Evolutionary conservation across 1,140 invertebrate species (phyloP), one percentile per base, ranked within the genome.

Genomic region (Ceratitis capitata): DNA sequence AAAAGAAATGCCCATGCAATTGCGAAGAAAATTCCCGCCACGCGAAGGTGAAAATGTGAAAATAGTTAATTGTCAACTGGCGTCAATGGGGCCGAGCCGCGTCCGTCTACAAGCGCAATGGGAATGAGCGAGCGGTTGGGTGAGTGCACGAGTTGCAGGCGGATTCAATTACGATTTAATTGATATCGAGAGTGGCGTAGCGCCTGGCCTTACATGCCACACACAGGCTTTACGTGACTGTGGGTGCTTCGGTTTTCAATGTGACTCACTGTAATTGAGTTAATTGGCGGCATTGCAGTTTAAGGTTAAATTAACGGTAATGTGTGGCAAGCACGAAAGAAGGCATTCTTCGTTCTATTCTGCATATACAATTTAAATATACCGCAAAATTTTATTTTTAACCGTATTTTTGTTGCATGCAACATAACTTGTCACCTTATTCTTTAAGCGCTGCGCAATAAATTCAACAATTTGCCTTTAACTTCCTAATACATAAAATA

Each of bases 381-480:
- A 0, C 16, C 56, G 16, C 51, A 19, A 53, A 2, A n/a, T n/a
- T n/a, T n/a, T n/a, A 56, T 56, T 56, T 19, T 56, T 56, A 7
- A 56, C 51, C 10, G 6, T 56, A n/a, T 4, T 5, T 5, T 12
- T 53, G 51, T 23, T 85, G 82, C 49, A 82, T 39, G 85, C 85
- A 69, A 61, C 85, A 85, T 85, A 85, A 83, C 78, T 85, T 61
- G 61, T 42, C 85, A 83, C 53, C 69, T 78, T 82, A 85, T 85
- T 85, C 85, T 69, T 85, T 83, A 83, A n/a, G 82, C 39, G 39
- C 78, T 23, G 26, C 39, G 78, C 85, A 85, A 85, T 85, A 85
- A 85, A 85, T 85, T 83, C 42, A 82, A 39, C 82, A 85, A 85
- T 85, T 85, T 85, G 82, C 58, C 42, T 85, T 83, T 64, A 39